Base-by-base conservation (phyloP, 1,140 invertebrate genomes). In the Rhynchophorus ferrugineus region DNA sequence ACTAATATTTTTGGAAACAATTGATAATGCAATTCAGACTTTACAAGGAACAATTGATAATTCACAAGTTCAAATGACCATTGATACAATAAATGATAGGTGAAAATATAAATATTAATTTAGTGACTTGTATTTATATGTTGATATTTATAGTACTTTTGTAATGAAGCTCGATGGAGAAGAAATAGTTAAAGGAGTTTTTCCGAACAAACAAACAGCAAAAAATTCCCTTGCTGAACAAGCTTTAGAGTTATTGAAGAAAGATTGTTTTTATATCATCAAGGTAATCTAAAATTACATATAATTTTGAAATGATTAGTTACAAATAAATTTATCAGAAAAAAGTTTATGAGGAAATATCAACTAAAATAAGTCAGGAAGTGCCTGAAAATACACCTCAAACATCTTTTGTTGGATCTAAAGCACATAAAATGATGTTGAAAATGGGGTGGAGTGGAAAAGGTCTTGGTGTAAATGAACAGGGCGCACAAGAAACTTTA, bases 361-460 rank as follows among this genome's bases (percentile, higher is more conserved):
- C 49, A 2, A 54, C 51, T 14, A 48, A 52, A 24, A 13, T 17
- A 16, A 21, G 36, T 16, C 36, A 43, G 41, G 11, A 17, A 9
- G 16, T 44, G 20, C 20, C 34, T 13, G 36, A 46, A 3, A 11
- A 18, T 22, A 29, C 50, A 19, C 24, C 39, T 6, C 17, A 55
- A 8, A 35, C 16, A 7, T 20, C 9, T 37, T 38, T 51, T 8
- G 39, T 44, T 20, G 56, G 53, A 11, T 56, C 53, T 39, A 56
- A 53, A 22, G 59, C 59, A 11, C 43, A 57, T 22, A 41, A 58
- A 34, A 61, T 61, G 56, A 61, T 61, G 59, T 16, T 61, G 11
- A 61, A 61, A 49, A 61, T 61, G 59, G 59, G 59, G 2, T 61
- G 59, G 59, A 39, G 43, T n/a, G 59, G 59, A 0, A 57, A 57